These are phyloP conservation scores for Actinia tenebrosa DNA, from an alignment of 64 coral and sea anemone species.

Conservation along the genomic window DNA sequence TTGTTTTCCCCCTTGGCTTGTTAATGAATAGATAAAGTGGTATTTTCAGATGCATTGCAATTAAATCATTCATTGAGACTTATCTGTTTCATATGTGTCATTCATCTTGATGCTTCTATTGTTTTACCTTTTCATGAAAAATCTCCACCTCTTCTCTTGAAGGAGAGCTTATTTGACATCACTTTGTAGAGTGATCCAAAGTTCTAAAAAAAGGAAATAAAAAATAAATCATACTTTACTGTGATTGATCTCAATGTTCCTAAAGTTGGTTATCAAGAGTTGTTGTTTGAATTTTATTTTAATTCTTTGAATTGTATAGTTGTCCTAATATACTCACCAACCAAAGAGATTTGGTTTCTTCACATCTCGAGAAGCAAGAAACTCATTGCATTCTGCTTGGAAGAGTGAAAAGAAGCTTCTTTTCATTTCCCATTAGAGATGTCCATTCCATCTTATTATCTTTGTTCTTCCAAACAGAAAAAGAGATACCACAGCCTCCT, in stretches of 20 bases:
- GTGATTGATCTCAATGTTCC: neutral
- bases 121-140: neutral
- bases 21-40: neutral
- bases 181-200: constrained; percentile 11
- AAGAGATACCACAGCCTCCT: constrained; percentile 16
- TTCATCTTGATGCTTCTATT: neutral
- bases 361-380: neutral
- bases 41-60: constrained; percentile 1
- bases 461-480: too few species aligned
- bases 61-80: neutral
- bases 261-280: constrained; percentile 1
- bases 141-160: neutral
- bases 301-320: neutral
- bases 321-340: constrained; percentile 13
- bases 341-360: constrained; percentile 21
- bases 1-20: constrained; percentile 9
- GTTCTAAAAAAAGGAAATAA: neutral
- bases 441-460: too few species aligned
- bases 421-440: constrained; percentile 41
- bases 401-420: constrained; percentile 16
- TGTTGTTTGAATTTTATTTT: neutral
- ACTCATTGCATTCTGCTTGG: neutral
- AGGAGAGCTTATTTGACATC: neutral
- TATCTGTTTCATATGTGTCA: neutral
- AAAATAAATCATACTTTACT: neutral